phyloP scores from a whole-genome alignment of 2,113 vertebrate genomes.

The Etia nguti region DNA sequence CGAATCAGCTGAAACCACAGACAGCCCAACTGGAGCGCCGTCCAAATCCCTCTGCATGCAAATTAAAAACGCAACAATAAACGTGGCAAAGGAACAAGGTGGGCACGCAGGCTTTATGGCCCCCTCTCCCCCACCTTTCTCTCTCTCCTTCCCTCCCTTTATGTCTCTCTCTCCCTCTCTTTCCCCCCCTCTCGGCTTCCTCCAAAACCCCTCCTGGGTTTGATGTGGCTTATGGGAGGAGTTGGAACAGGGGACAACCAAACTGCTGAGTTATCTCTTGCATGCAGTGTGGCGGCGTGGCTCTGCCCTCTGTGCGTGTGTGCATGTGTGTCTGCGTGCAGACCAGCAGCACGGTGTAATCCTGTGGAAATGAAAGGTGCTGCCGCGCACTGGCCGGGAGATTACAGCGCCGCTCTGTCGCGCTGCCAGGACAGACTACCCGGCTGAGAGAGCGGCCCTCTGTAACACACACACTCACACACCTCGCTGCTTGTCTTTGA shows the following conservation, averaged over 20 bases:
- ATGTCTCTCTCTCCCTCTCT: not conserved
- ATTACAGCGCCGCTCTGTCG: conserved; percentile 69
- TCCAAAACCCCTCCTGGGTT: conserved; percentile 62
- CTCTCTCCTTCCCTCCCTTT: not conserved
- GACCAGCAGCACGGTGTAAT: conserved; percentile 66
- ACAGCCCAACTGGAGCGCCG: conserved; percentile 66
- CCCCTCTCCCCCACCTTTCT: conserved; percentile 30
- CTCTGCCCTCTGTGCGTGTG: conserved; percentile 40
- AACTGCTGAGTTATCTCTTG: conserved; percentile 80
- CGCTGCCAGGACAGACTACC: conserved; percentile 58
- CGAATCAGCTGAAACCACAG: conserved; percentile 71
- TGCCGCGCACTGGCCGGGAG: conserved; percentile 74
- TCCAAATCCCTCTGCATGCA: conserved; percentile 77
- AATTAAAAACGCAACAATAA: conserved; percentile 76
- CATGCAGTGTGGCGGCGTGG: conserved; percentile 66
- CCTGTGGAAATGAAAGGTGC: conserved; percentile 76
- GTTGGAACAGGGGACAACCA: conserved; percentile 66
- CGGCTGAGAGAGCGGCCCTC: conserved; percentile 29
- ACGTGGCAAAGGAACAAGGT: conserved; percentile 78
- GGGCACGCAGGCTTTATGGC: conserved; percentile 65
- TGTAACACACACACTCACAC: conserved; percentile 17
- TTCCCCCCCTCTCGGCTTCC: conserved; percentile 17
- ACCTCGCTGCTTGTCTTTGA: conserved; percentile 32
- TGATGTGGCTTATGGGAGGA: conserved; percentile 75
- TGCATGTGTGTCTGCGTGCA: conserved; percentile 1